These are phyloP conservation scores for Clarias laeviceps DNA, from an alignment of 2,797 vertebrate species.

Conservation along the genomic window DNA sequence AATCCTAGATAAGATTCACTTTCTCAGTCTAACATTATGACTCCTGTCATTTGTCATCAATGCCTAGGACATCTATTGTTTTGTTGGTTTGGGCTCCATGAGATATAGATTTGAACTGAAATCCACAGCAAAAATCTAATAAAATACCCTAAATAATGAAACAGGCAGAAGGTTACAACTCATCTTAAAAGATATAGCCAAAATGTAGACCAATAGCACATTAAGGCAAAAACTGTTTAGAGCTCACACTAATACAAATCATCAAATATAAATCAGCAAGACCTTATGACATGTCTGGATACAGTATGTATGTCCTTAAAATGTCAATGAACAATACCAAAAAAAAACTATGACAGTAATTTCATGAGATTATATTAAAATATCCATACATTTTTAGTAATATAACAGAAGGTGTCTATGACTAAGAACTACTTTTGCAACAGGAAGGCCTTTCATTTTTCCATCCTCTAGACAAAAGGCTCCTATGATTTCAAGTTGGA, in stretches of 20 bases:
- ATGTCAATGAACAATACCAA: not conserved
- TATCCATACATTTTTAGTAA: not conserved
- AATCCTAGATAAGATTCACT: not conserved
- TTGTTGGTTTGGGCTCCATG: not conserved
- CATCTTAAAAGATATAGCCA: not conserved
- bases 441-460: slow-evolving; percentile 31
- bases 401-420: not conserved
- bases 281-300: not conserved
- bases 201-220: not conserved
- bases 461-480: slow-evolving; percentile 81
- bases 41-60: not conserved
- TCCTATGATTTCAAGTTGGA: slow-evolving; percentile 80
- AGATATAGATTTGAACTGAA: not conserved
- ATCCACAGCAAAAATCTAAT: not conserved
- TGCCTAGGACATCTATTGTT: not conserved
- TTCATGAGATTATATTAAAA: not conserved
- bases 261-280: not conserved
- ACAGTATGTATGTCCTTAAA: not conserved
- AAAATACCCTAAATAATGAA: not conserved
- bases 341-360: not conserved
- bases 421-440: not conserved
- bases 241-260: not conserved
- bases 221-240: not conserved
- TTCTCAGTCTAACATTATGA: not conserved
- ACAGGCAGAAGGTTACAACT: not conserved